These are phyloP conservation scores for Yponomeuta plumbellus DNA, from an alignment of 2,888 invertebrate genomes.

Conservation along the genomic window DNA sequence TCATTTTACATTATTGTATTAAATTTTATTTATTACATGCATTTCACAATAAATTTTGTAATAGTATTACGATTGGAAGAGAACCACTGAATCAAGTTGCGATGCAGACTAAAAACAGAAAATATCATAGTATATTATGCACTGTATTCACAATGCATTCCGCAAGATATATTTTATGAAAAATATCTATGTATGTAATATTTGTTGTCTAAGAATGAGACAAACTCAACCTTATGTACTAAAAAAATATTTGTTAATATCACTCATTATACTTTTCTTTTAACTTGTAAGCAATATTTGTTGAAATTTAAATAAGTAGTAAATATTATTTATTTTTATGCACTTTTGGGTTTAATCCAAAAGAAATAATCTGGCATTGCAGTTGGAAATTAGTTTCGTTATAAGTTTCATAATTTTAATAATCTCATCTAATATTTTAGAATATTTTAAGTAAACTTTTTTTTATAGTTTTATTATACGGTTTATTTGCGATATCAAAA, in stretches of 20 bases:
- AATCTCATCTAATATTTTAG: slow-evolving; percentile 9
- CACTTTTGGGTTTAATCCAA: slow-evolving; percentile 7
- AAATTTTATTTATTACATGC: slow-evolving; percentile 24
- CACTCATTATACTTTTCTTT: slow-evolving; percentile 12
- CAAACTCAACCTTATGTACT: not conserved
- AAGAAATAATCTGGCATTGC: slow-evolving; percentile 3
- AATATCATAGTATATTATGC: slow-evolving; percentile 7
- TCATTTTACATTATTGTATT: slow-evolving; percentile 16
- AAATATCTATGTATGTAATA: slow-evolving; percentile 4
- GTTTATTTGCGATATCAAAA: not conserved
- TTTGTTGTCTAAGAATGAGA: slow-evolving; percentile 1
- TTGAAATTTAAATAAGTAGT: slow-evolving; percentile 41
- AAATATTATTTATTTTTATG: slow-evolving; percentile 14
- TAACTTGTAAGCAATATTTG: slow-evolving; percentile 43
- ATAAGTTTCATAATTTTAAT: not conserved
- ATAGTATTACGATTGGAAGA: slow-evolving; percentile 36
- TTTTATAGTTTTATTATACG: not conserved
- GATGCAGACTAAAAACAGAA: slow-evolving; percentile 5
- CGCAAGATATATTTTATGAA: slow-evolving; percentile 17
- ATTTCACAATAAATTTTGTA: slow-evolving; percentile 39
- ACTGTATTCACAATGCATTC: slow-evolving; percentile 18
- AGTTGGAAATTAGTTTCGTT: slow-evolving; percentile 2
- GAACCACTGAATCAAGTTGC: slow-evolving; percentile 18
- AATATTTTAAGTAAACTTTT: not conserved
- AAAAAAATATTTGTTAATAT: slow-evolving; percentile 12